These are phyloP conservation scores for Chaenocephalus aceratus DNA, from an alignment of 2,113 vertebrate genomes.

Conservation along the genomic window DNA sequence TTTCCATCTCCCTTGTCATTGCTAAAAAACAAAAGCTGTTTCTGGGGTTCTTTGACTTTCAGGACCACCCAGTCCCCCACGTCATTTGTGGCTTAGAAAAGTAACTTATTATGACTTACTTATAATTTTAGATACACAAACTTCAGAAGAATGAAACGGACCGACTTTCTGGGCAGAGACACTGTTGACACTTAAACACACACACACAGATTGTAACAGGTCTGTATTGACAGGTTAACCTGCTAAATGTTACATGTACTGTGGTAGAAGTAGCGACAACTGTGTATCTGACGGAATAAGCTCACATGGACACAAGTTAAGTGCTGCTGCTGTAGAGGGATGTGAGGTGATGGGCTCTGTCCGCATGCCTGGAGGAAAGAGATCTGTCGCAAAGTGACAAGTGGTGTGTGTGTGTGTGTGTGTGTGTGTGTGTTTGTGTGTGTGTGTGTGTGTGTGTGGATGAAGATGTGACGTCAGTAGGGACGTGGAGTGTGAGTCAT, in stretches of 20 bases:
- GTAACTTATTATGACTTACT: slow-evolving; percentile 21
- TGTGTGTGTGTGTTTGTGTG: slow-evolving; percentile 14
- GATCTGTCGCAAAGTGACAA: slow-evolving; percentile 46
- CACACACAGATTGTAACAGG: not conserved
- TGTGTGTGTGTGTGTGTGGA: not conserved
- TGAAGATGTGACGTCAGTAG: slow-evolving; percentile 33
- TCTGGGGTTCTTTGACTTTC: slow-evolving; percentile 50
- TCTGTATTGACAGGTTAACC: slow-evolving; percentile 24
- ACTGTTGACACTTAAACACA: slow-evolving; percentile 5
- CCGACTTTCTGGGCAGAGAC: slow-evolving; percentile 41
- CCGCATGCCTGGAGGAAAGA: slow-evolving; percentile 21
- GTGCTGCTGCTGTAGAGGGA: slow-evolving; percentile 24
- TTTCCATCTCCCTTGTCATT: slow-evolving; percentile 41
- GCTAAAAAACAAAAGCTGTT: slow-evolving; percentile 45
- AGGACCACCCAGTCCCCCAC: slow-evolving; percentile 53
- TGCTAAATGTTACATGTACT: slow-evolving; percentile 30
- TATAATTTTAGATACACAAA: slow-evolving; percentile 5
- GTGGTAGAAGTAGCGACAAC: slow-evolving; percentile 2
- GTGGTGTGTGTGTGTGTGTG: not conserved
- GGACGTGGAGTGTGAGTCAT: slow-evolving; percentile 76
- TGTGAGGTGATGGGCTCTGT: slow-evolving; percentile 36
- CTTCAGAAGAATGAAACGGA: not conserved
- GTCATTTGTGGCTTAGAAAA: slow-evolving; percentile 17
- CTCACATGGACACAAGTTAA: slow-evolving; percentile 3
- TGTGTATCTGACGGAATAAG: slow-evolving; percentile 22